Conservation (phyloP, 2,113 vertebrate genomes). For the Poicephalus gulielmi region DNA sequence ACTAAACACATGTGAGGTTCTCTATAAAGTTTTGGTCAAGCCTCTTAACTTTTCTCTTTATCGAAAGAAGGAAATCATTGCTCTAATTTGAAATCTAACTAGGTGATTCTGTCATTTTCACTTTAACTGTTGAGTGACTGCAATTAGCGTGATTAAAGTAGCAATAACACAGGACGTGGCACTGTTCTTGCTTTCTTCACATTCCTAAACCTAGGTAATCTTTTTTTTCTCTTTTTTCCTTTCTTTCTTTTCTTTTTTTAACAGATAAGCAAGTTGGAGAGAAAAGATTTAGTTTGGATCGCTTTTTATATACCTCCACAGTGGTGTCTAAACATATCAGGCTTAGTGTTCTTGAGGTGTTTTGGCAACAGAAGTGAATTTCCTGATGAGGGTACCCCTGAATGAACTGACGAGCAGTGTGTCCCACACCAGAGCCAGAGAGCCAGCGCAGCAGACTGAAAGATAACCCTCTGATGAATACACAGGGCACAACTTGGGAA, state of each 20-base stretch:
- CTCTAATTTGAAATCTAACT: neutral
- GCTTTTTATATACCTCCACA: neutral
- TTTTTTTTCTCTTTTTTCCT: neutral
- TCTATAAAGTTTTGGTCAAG: neutral
- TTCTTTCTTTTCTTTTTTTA: neutral
- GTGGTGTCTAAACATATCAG: neutral
- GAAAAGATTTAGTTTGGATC: fast-evolving
- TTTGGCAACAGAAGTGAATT: neutral
- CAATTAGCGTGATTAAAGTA: neutral
- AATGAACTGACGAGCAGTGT: fast-evolving
- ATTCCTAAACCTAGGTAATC: neutral
- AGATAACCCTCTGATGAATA: too few species aligned
- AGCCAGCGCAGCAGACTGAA: neutral
- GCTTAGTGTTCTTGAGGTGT: neutral
- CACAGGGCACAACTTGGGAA: neutral
- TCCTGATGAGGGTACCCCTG: neutral
- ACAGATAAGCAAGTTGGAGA: neutral
- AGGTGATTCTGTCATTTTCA: neutral
- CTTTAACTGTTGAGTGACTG: neutral
- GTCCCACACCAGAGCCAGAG: neutral
- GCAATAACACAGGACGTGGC: neutral
- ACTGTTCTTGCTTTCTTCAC: neutral
- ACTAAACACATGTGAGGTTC: neutral
- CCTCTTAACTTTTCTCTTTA: neutral
- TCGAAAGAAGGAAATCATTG: neutral